Evolutionary conservation across 2,113 vertebrate species (phyloP), one percentile per base, ranked within the genome.

Genomic region (Chaetodon trifascialis): DNA sequence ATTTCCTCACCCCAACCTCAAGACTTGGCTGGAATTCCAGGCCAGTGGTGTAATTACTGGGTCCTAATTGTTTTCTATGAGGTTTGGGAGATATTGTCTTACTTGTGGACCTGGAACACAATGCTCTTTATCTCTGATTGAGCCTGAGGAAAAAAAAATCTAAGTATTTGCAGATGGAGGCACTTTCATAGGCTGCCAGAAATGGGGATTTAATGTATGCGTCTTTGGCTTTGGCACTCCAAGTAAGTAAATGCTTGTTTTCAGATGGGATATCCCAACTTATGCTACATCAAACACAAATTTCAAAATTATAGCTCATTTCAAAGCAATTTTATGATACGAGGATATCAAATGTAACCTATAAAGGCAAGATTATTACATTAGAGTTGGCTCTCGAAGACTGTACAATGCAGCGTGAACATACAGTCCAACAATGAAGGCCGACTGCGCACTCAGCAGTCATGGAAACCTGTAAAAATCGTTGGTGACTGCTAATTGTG

Each of bases 81-180:
- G 90, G 88, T 85, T 81, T 88, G 84, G 88, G 85, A 91, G 87
- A 90, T 93, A 86, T 93, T 92, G 88, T 91, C 86, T 93, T 91
- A 87, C 91, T 87, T 67, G 54, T 90, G 83, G 87, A 91, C 76
- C 71, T 74, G 86, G 83, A 90, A 78, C 82, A 92, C 83, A 91
- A 87, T 92, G 85, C 70, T 80, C 85, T 93, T 91, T 90, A 93
- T 93, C 90, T 79, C 60, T 91, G 87, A 91, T 92, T 94, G 76
- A 92, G 90, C 74, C 19, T 84, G 78, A 86, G 69, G 36, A 85
- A 58, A 76, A 86, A 85, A 88, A 62, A 75, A 23, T 11, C 47
- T 86, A 91, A 94, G 89, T 90, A 90, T 89, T 94, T 88, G 80
- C 93, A 95, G 93, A 94, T 94, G 89, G 84, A 88, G 78, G 66